A percentile compares a stretch with the other conserved stretches of the same genome.
Evolutionary conservation across 2,797 vertebrate genomes (phyloP).

Genomic region (Tachyglossus aculeatus): DNA sequence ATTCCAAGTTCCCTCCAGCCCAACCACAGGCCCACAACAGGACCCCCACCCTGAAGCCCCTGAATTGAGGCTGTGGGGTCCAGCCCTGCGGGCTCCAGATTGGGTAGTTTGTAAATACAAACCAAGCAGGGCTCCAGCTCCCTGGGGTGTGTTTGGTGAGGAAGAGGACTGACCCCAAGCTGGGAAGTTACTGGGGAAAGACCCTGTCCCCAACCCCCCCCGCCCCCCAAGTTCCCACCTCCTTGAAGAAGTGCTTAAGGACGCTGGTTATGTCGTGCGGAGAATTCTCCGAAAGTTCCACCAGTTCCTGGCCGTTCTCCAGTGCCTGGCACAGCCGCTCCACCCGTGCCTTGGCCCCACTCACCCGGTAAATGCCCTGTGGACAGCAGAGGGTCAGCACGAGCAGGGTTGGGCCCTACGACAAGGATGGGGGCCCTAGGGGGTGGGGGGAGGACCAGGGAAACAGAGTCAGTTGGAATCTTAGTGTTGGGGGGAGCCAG

Average conservation of each 20-base stretch:
- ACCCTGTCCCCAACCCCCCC: no score
- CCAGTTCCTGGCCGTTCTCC: constrained; percentile 83
- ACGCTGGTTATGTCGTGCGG: constrained; percentile 90
- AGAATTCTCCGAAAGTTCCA: constrained; percentile 89
- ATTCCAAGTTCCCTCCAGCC: no score
- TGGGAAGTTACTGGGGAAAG: background rate
- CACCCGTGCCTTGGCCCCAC: constrained; percentile 89
- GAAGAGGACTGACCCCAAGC: no score
- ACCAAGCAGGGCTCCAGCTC: no score
- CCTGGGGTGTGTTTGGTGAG: background rate
- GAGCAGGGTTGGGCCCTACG: background rate
- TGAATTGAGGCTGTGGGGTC: no score
- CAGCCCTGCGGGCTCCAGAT: no score
- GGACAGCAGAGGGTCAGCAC: background rate
- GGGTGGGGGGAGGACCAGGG: background rate
- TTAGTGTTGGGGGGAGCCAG: no score
- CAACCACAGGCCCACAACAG: no score
- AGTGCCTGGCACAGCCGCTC: constrained; percentile 90
- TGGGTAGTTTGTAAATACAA: no score
- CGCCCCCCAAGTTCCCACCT: constrained; percentile 73
- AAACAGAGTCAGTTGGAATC: background rate
- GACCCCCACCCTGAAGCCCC: background rate
- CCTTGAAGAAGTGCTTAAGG: constrained; percentile 93
- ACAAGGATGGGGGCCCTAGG: background rate
- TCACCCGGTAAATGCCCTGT: constrained; percentile 92